Base-by-base conservation (phyloP, 2,888 invertebrate species). In the Scaptomyza polygonia region DNA sequence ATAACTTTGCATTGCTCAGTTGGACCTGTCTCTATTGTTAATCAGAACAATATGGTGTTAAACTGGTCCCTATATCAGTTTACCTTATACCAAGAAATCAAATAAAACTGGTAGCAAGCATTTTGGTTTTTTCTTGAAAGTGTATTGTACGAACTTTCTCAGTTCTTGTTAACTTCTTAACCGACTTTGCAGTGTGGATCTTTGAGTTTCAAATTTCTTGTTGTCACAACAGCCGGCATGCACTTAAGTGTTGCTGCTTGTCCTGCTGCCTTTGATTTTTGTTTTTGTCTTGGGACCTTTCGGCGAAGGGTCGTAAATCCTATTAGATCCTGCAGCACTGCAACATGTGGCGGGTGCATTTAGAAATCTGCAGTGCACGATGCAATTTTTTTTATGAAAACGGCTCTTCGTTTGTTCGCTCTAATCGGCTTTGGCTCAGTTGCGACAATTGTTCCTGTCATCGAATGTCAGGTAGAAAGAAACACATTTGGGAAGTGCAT, bases 171-270 rank as follows among this genome's bases (percentile, higher is more conserved):
- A 79, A 79, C 77, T 82, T 81, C 75, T 74, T 54, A 59, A 49
- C 34, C 71, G 55, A 74, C 71, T 67, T 67, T 70, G 55, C 45
- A 58, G 58, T 56, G 14, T 48, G 40, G 58, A 63, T 64, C 56
- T 61, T 43, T 25, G 39, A 53, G 47, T 76, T 11, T 81, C 81
- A 34, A 51, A 81, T 81, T 82, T 82, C 85, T 57, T 81, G 81
- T 81, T 81, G 82, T 85, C 72, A 85, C 75, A 81, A 83, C 85
- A 84, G 79, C 76, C 62, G 79, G 81, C 59, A 52, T 51, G 61
- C 44, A 29, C 42, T 65, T 59, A 59, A 72, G 77, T 67, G 56
- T 42, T 52, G 27, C 45, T 44, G 44, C 12, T 18, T 6, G 6
- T 34, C 34, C n/a, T 34, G 34, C 42, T 32, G 61, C 40, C 25